phyloP scores from a whole-genome alignment of 2,113 vertebrate species.

The Calyptomena viridis region DNA sequence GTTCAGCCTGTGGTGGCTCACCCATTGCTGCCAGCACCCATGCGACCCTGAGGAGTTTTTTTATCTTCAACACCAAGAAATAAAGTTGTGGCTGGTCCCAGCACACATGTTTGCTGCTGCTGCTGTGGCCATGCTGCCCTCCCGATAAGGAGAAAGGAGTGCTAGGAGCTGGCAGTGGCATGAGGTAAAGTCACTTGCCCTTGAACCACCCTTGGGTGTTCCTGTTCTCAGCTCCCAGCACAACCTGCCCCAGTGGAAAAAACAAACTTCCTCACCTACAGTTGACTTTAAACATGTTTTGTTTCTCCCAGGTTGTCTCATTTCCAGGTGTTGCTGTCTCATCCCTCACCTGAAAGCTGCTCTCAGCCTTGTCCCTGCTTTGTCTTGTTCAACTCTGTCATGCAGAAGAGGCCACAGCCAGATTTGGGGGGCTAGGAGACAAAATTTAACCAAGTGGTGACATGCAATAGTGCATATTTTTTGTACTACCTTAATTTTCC shows the following conservation, averaged over 20 bases:
- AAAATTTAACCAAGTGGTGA: background rate
- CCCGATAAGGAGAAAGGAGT: accelerated
- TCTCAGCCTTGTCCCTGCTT: background rate
- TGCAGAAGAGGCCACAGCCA: background rate
- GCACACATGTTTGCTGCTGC: accelerated
- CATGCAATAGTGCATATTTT: accelerated
- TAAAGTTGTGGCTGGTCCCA: background rate
- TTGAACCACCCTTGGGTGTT: background rate
- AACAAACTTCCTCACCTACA: background rate
- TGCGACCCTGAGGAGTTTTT: background rate
- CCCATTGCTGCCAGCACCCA: background rate
- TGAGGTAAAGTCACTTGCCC: background rate
- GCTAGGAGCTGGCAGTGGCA: background rate
- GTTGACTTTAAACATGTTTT: background rate
- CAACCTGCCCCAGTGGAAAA: background rate
- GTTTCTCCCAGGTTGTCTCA: background rate
- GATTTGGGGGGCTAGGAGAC: background rate
- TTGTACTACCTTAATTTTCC: background rate
- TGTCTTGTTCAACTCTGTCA: accelerated
- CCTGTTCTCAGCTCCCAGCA: accelerated
- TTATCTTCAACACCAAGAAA: background rate
- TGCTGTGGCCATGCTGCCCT: background rate
- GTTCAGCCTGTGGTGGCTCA: background rate
- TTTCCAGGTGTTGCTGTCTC: background rate
- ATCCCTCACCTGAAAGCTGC: background rate